These are phyloP conservation scores for Conus ventricosus DNA, from an alignment of 1,140 invertebrate genomes.

Conservation along the genomic window DNA sequence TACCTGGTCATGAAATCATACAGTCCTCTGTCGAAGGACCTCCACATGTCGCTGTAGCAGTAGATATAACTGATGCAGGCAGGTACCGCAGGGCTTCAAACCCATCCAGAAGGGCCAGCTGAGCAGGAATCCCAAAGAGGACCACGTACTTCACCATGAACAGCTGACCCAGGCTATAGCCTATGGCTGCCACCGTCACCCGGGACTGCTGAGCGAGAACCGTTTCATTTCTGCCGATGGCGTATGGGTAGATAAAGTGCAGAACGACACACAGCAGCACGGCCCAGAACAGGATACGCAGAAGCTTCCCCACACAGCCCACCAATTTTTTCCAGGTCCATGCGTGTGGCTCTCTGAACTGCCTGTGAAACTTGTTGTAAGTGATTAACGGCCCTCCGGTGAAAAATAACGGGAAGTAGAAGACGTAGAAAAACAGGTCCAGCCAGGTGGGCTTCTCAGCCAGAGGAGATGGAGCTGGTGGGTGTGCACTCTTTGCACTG, in stretches of 20 bases:
- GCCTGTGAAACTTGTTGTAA: slow-evolving; percentile 81
- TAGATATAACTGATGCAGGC: slow-evolving; percentile 92
- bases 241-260: slow-evolving; percentile 88
- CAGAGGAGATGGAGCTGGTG: neutral
- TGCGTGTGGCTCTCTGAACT: slow-evolving; percentile 67
- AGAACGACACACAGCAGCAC: slow-evolving; percentile 82
- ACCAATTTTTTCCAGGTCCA: neutral
- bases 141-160: slow-evolving; percentile 94
- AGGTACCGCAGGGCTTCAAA: slow-evolving; percentile 84
- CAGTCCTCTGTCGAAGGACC: slow-evolving; percentile 59
- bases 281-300: slow-evolving; percentile 81
- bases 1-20: slow-evolving; percentile 75
- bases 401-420: slow-evolving; percentile 88
- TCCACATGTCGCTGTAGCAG: slow-evolving; percentile 97
- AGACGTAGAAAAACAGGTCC: slow-evolving; percentile 82
- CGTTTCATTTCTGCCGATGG: slow-evolving; percentile 75
- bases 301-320: slow-evolving; percentile 29
- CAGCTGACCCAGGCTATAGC: slow-evolving; percentile 90
- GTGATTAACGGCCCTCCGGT: slow-evolving; percentile 83
- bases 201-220: slow-evolving; percentile 74
- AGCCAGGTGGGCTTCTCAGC: slow-evolving; percentile 47
- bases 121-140: slow-evolving; percentile 87
- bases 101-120: slow-evolving; percentile 85
- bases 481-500: neutral
- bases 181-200: slow-evolving; percentile 86